These are phyloP conservation scores for Corythucha ciliata DNA, from an alignment of 2,888 invertebrate genomes.

Conservation along the genomic window DNA sequence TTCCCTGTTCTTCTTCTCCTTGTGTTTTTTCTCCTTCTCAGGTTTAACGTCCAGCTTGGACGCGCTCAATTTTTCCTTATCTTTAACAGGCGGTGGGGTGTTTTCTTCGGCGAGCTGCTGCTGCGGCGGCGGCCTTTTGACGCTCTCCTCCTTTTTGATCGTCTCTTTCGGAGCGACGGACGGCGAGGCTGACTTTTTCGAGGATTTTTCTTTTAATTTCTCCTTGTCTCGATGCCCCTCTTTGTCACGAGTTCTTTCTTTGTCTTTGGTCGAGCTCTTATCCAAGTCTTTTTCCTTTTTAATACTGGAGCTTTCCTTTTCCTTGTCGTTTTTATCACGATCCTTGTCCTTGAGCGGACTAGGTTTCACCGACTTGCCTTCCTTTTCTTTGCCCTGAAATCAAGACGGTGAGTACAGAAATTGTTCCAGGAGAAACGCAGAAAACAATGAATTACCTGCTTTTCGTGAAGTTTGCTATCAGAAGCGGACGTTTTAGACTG, in stretches of 20 bases:
- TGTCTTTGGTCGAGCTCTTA: constrained; percentile 39
- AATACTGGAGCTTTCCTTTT: constrained; percentile 52
- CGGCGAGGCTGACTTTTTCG: constrained; percentile 26
- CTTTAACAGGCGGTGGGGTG: constrained; percentile 7
- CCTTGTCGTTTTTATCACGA: constrained; percentile 45
- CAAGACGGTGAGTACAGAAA: no score
- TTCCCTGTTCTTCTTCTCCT: constrained; percentile 48
- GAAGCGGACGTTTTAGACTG: constrained; percentile 25
- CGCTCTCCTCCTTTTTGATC: constrained; percentile 44
- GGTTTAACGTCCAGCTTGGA: constrained; percentile 40
- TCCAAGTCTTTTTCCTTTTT: constrained; percentile 42
- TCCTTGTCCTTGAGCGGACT: constrained; percentile 46
- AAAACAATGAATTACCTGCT: no score
- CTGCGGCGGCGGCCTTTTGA: constrained; percentile 4
- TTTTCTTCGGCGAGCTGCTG: constrained; percentile 13
- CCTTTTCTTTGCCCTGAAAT: constrained; percentile 23
- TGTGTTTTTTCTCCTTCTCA: constrained; percentile 46
- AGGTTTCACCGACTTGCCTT: constrained; percentile 41
- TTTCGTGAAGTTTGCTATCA: constrained; percentile 27
- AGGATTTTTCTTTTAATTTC: constrained; percentile 29
- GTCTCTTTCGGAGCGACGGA: constrained; percentile 32
- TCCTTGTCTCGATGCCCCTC: constrained; percentile 44
- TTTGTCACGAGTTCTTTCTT: constrained; percentile 39
- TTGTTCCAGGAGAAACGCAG: no score
- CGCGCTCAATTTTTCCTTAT: constrained; percentile 22